Base-by-base conservation (phyloP, 2,113 vertebrate genomes). In the Phrynosoma blainvillii region DNA sequence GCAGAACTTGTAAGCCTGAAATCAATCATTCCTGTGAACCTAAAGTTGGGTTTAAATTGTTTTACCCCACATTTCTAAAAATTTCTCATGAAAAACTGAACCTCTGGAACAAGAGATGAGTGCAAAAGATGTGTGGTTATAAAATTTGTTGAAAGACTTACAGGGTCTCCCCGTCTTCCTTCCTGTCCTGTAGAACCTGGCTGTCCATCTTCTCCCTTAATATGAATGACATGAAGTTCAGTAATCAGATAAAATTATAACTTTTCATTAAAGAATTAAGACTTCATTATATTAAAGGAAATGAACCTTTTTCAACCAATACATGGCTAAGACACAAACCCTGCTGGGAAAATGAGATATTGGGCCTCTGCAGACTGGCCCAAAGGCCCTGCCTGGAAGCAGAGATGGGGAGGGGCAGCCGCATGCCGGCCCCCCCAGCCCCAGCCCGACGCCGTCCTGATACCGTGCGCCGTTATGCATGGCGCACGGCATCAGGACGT, bases 161-260 rank as follows among this genome's bases (percentile, higher is more conserved):
- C 97, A 3, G 96, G 96, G 10, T 97, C 94, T 94, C 96, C 97
- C 2, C 79, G 89, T 54, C 85, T 91, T 90, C 97, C 97, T 88
- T 97, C 96, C 79, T 91, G 87, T n/a, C 97, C 97, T 10, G 94
- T 91, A 88, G 94, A 85, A 70, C 97, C 97, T 88, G 95, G 95
- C 21, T 93, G 90, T 86, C 97, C 97, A 0, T 82, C 87, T 93
- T 97, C 96, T 93, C 97, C 97, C 97, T 97, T 93, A 90, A 73
- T 89, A 91, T 90, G 13, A 62, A 93, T 87, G 73, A 30, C 21
- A 85, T 0, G 9, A 0, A 68, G 0, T 75, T 47, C 47, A 88
- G 84, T n/a, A 59, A 1, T 20, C 6, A 68, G 77, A 14, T 32
- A 0, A 54, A 27, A 79, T 47, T 40, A 36, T 0, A 1, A 27